These are phyloP conservation scores for Clarias laeviceps DNA, from an alignment of 2,797 vertebrate genomes.

Conservation along the genomic window DNA sequence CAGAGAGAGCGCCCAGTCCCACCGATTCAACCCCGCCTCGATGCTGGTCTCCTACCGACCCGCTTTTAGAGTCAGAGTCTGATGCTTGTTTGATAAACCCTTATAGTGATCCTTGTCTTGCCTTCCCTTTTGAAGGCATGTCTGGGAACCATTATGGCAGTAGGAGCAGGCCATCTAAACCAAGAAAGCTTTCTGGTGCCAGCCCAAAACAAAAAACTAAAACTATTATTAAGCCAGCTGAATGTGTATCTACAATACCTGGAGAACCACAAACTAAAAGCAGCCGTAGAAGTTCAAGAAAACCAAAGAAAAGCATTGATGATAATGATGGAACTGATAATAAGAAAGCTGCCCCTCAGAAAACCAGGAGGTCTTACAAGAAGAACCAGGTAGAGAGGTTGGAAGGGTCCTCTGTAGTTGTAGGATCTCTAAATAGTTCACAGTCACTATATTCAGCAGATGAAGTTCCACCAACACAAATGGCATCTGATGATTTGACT, in stretches of 20 bases:
- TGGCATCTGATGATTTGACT: slow-evolving; percentile 70
- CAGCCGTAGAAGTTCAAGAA: slow-evolving; percentile 65
- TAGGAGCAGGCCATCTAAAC: slow-evolving; percentile 76
- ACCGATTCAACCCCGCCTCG: slow-evolving; percentile 89
- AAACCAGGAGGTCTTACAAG: slow-evolving; percentile 62
- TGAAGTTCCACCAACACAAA: slow-evolving; percentile 65
- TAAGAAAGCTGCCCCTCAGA: slow-evolving; percentile 60
- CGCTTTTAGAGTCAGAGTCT: slow-evolving; percentile 78
- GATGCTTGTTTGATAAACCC: slow-evolving; percentile 81
- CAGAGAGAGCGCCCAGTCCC: slow-evolving; percentile 90
- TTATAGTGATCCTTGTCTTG: slow-evolving; percentile 76
- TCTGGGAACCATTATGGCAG: slow-evolving; percentile 65
- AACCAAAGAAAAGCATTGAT: slow-evolving; percentile 69
- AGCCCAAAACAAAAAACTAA: slow-evolving; percentile 68
- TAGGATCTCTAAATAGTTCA: slow-evolving; percentile 61
- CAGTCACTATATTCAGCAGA: slow-evolving; percentile 71
- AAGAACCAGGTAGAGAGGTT: slow-evolving; percentile 66
- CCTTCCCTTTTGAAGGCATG: slow-evolving; percentile 60
- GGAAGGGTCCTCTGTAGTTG: slow-evolving; percentile 60
- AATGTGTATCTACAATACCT: slow-evolving; percentile 71
- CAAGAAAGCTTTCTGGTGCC: slow-evolving; percentile 68
- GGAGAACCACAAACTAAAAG: slow-evolving; percentile 72
- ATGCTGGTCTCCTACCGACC: slow-evolving; percentile 97
- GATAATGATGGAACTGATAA: slow-evolving; percentile 61
- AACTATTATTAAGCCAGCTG: slow-evolving; percentile 69